Percentiles rank a stretch among this genome's conserved stretches.
Evolutionary conservation across 2,113 vertebrate genomes (phyloP).

Genomic region (Limanda limanda): DNA sequence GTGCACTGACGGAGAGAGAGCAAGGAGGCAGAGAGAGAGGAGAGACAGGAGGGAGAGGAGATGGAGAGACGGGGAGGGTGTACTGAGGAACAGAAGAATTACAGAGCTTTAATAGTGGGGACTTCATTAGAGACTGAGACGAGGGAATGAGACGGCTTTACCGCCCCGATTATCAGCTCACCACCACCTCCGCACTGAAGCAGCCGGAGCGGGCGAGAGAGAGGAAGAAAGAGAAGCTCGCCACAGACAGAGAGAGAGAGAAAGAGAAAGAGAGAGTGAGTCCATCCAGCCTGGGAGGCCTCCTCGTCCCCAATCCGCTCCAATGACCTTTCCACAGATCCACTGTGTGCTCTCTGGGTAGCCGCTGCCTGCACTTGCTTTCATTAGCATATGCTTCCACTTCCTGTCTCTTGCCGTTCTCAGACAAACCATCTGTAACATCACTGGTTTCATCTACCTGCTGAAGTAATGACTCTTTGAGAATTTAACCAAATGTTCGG

Average conservation of each 20-base stretch:
- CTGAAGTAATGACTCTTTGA: neutral
- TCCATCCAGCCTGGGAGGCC: conserved; percentile 62
- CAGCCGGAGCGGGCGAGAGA: conserved; percentile 8
- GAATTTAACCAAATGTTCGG: neutral
- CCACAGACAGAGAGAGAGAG: conserved; percentile 13
- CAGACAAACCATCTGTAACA: neutral
- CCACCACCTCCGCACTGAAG: conserved; percentile 59
- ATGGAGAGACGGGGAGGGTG: neutral
- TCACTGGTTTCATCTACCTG: conserved; percentile 10
- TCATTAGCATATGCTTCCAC: conserved; percentile 70
- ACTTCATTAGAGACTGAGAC: conserved; percentile 79
- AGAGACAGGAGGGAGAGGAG: neutral
- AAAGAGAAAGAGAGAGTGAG: conserved; percentile 26
- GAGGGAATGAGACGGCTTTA: conserved; percentile 75
- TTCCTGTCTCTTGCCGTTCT: conserved; percentile 20
- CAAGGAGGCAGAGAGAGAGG: neutral
- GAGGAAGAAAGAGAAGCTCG: conserved; percentile 33
- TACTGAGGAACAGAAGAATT: conserved; percentile 67
- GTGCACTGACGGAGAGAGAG: conserved; percentile 32
- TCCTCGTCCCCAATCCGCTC: conserved; percentile 60
- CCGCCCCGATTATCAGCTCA: conserved; percentile 73
- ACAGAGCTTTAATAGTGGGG: conserved; percentile 74
- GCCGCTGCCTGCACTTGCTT: conserved; percentile 31
- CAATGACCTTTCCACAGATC: conserved; percentile 77
- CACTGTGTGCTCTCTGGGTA: conserved; percentile 60